phyloP scores from a whole-genome alignment of 2,888 invertebrate genomes.

The Antheraea assamensis region DNA sequence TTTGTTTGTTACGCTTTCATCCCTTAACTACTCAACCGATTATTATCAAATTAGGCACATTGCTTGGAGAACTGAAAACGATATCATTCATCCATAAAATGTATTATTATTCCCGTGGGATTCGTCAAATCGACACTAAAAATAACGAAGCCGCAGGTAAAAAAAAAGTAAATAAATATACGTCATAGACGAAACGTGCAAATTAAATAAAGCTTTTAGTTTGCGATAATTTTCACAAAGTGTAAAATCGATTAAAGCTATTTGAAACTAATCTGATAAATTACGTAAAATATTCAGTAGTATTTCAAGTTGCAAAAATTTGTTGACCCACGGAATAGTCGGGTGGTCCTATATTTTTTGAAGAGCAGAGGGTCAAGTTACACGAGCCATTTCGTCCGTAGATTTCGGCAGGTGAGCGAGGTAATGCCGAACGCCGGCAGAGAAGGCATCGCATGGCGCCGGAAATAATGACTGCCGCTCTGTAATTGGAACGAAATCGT shows the following conservation, averaged over 20 bases:
- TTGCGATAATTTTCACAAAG: not conserved
- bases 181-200: not conserved
- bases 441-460: constrained; percentile 65
- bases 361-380: constrained; percentile 38
- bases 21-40: too few species aligned
- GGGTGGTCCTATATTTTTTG: not conserved
- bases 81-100: too few species aligned
- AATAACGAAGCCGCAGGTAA: too few species aligned
- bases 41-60: too few species aligned
- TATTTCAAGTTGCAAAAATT: not conserved
- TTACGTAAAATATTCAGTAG: not conserved
- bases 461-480: constrained; percentile 79
- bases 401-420: constrained; percentile 69
- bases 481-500: constrained; percentile 72
- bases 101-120: too few species aligned
- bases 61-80: too few species aligned
- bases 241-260: not conserved
- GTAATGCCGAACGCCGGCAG: constrained; percentile 54
- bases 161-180: too few species aligned
- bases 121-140: too few species aligned
- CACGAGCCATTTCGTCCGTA: constrained; percentile 47
- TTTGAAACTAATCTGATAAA: not conserved
- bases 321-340: not conserved
- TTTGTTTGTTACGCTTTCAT: too few species aligned
- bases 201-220: not conserved